These are phyloP conservation scores for Flexamia atlantica DNA, from an alignment of 2,888 invertebrate genomes.

Conservation along the genomic window DNA sequence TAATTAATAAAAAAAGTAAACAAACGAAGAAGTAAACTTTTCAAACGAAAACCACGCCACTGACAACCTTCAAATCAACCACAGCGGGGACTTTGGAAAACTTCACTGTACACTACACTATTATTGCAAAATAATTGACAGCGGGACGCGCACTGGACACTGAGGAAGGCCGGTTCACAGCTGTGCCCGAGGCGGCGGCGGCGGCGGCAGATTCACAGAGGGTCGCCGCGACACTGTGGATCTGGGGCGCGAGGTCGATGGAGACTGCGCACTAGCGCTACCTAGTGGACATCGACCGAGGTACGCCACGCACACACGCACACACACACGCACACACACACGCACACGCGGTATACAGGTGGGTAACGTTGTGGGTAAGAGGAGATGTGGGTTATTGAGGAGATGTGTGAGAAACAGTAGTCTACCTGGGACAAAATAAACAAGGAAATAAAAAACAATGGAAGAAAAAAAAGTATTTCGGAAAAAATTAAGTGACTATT, in stretches of 20 bases:
- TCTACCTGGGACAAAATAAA: too few species aligned
- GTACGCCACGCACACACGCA: constrained; percentile 44
- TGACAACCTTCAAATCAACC: constrained; percentile 23
- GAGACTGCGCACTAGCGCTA: constrained; percentile 33
- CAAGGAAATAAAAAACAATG: too few species aligned
- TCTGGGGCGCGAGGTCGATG: constrained; percentile 50
- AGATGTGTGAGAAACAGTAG: too few species aligned
- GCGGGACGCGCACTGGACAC: not conserved
- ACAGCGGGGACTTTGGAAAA: not conserved
- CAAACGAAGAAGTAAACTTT: too few species aligned
- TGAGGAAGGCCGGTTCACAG: constrained; percentile 22
- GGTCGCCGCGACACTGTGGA: constrained; percentile 11
- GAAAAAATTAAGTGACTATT: too few species aligned
- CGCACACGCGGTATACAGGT: not conserved
- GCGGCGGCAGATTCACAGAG: not conserved
- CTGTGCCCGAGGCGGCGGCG: not conserved
- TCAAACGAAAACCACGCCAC: constrained; percentile 1
- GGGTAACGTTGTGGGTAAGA: too few species aligned
- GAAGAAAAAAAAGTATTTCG: too few species aligned
- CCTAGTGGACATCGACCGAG: constrained; percentile 51
- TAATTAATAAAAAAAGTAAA: too few species aligned
- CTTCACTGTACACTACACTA: not conserved
- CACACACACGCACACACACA: constrained; percentile 31
- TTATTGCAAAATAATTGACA: constrained; percentile 34
- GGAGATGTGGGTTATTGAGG: too few species aligned